A percentile compares a stretch with the other conserved stretches of the same genome.
Conservation (phyloP, 2,113 vertebrate species). For the Coturnix japonica region DNA sequence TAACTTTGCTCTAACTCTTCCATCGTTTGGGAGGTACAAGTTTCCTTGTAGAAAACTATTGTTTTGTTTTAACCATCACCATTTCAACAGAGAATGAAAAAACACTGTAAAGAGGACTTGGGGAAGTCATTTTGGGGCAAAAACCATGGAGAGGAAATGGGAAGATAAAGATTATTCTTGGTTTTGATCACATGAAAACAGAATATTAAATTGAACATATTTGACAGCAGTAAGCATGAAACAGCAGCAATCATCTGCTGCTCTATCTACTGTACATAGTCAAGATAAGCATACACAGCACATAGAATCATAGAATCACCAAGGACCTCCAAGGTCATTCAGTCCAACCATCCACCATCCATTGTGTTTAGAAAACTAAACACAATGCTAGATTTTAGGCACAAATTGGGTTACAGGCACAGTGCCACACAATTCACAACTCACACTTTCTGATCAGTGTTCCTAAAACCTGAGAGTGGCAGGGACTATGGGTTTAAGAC, state of each 20-base stretch:
- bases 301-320: no score
- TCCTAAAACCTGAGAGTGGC: background rate
- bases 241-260: slow-evolving; percentile 16
- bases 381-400: background rate
- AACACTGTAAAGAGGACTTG: background rate
- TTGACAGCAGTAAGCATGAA: slow-evolving; percentile 18
- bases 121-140: slow-evolving; percentile 11
- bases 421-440: background rate
- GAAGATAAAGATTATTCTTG: slow-evolving; percentile 19
- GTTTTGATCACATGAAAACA: slow-evolving; percentile 5
- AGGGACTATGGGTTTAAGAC: background rate
- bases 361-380: no score
- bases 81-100: slow-evolving; percentile 55
- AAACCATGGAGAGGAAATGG: slow-evolving; percentile 43
- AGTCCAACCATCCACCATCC: no score
- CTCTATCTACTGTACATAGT: background rate
- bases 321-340: no score
- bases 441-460: background rate
- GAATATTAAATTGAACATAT: slow-evolving; percentile 31
- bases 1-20: background rate
- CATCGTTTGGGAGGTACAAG: background rate
- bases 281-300: background rate
- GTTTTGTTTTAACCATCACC: background rate
- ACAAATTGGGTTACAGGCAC: background rate
- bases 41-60: background rate